Evolutionary conservation across 2,113 vertebrate species (phyloP), one percentile per base, ranked within the genome.

Genomic region (Connochaetes taurinus): DNA sequence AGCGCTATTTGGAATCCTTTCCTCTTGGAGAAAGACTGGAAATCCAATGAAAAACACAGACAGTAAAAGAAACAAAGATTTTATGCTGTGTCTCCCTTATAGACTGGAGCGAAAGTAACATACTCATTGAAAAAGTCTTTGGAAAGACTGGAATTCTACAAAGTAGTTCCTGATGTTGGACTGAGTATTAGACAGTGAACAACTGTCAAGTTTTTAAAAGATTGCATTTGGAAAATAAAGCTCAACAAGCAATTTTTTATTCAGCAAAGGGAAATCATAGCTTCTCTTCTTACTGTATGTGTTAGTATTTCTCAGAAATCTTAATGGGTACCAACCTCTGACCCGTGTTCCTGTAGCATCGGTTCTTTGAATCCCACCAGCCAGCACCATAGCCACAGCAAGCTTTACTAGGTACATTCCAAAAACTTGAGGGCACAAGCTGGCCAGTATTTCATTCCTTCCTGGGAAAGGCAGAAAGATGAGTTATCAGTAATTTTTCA

Each of bases 361-460:
- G n/a, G 98, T 99, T 98, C 99, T 99, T 98, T 99, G 99, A 31
- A 99, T 99, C 3, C 99, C 99, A 50, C 99, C 99, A 85, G 99
- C 99, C 95, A 99, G 98, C 71, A 99, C 99, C 99, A 99, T 99
- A 55, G 99, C 99, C 91, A 99, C 99, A 2, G 99, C 99, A 97
- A 99, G 90, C 98, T 99, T 99, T 84, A 99, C 99, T 80, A 99
- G 98, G 97, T 99, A 99, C 99, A 99, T 99, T 25, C 99, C 99
- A 98, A 99, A 99, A 5, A 99, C 99, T 98, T 99, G 99, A 55
- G 99, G 99, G 94, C 99, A 99, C 60, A 99, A 98, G 92, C 99
- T 99, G 94, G 99, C 98, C 99, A 99, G 91, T 98, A 99, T 99
- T 98, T 99, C 99, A 98, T 99, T 99, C 98, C 99, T 99, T 62